Base-by-base conservation (phyloP, 2,888 invertebrate species). In the Sarcophaga rosellei region DNA sequence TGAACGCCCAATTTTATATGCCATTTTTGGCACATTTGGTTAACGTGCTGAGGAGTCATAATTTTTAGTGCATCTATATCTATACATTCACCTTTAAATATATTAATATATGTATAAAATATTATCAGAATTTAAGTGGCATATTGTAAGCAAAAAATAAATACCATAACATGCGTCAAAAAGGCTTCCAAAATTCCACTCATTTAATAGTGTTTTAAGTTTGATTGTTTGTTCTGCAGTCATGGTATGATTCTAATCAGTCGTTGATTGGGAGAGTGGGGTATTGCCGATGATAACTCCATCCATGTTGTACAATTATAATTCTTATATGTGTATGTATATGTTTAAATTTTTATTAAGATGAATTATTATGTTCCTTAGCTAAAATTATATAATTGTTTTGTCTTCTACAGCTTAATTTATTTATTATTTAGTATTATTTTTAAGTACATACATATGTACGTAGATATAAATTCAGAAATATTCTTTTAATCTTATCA, bases 51-150 rank as follows among this genome's bases (percentile, higher is more conserved):
- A 68, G 15, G 35, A 35, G 35, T 35, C 35, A 6, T 35, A 35
- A 35, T 1, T 6, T 35, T 35, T 35, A 8, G 35, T 3, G 68
- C 68, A 17, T 61, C n/a, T 5, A 66, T 4, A 59, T 68, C 59
- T 44, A 77, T 68, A 59, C n/a, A 44, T 66, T 62, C 74, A 21
- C 63, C 62, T 74, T 23, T 23, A 66, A 35, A 35, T 65, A 66
- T 15, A 53, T 17, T 23, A 23, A 53, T 20, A n/a, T n/a, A n/a
- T n/a, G n/a, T n/a, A n/a, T 63, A 25, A 23, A 72, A 25, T 25
- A 25, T 25, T 35, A n/a, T 35, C 20, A 25, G 25, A 3, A 25
- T 0, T 25, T 25, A 4, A 25, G 25, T 25, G 25, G 25, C 3
- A 25, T 25, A 25, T 25, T 25, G 25, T 25, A 25, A 25, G 25